Percentiles rank a stretch among this genome's conserved stretches.
These are phyloP conservation scores for Phymanthus crucifer DNA, from an alignment of 92 coral and sea anemone genomes.

Conservation along the genomic window DNA sequence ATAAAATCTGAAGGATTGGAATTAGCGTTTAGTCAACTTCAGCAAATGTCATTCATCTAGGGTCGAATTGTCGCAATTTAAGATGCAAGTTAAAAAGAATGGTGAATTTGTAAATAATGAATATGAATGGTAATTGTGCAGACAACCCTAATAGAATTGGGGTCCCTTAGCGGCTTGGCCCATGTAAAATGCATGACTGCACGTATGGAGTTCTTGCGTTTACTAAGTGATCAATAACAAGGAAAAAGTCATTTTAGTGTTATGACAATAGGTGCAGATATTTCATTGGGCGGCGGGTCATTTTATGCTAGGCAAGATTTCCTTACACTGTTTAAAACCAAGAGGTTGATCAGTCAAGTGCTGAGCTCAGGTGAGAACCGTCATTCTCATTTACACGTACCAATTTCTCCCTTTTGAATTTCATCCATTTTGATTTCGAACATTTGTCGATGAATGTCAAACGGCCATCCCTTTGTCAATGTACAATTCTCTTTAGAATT, in stretches of 20 bases:
- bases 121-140: background rate
- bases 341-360: background rate
- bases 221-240: slow-evolving; percentile 6
- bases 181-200: background rate
- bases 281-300: background rate
- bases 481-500: background rate
- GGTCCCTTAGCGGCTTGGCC: background rate
- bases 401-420: background rate
- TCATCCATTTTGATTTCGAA: background rate
- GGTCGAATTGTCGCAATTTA: background rate
- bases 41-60: background rate
- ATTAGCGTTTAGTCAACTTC: background rate
- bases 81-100: slow-evolving; percentile 7
- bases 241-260: background rate
- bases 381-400: background rate
- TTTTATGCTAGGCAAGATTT: background rate
- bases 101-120: slow-evolving; percentile 5
- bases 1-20: slow-evolving; percentile 9
- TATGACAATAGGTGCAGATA: background rate
- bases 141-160: background rate
- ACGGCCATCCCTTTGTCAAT: background rate
- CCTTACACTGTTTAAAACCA: background rate
- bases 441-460: background rate
- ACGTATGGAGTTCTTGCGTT: background rate
- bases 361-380: background rate